Conservation (phyloP, 2,888 invertebrate genomes). For the Enoplolaimus lenunculus region DNA sequence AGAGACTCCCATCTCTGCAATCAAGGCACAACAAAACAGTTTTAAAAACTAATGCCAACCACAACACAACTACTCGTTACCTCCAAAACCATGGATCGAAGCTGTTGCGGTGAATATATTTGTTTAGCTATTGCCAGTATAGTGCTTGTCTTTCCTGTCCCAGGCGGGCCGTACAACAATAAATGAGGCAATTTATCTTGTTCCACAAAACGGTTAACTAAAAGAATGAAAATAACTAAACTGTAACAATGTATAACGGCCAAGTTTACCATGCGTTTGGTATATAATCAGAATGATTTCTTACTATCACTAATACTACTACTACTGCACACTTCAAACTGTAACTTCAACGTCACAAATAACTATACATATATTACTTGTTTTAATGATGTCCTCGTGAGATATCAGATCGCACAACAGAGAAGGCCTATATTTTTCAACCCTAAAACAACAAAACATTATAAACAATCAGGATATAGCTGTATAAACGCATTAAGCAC, state of each 20-base stretch:
- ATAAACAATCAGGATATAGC: too few species aligned
- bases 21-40: too few species aligned
- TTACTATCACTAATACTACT: not conserved
- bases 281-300: not conserved
- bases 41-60: too few species aligned
- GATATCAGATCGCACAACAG: conserved; percentile 82
- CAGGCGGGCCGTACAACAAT: conserved; percentile 92
- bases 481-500: too few species aligned
- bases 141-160: conserved; percentile 94
- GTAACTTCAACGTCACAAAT: not conserved
- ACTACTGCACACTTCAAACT: not conserved
- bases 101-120: conserved; percentile 72
- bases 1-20: too few species aligned
- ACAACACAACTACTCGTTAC: conserved; percentile 34
- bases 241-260: not conserved
- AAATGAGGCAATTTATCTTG: conserved; percentile 86
- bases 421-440: conserved; percentile 91
- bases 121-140: conserved; percentile 86
- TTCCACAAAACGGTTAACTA: conserved; percentile 54
- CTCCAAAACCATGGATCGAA: conserved; percentile 73
- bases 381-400: conserved; percentile 86
- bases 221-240: conserved; percentile 41
- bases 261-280: not conserved
- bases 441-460: conserved; percentile 61
- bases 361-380: conserved; percentile 56